Evolutionary conservation across 2,888 invertebrate species (phyloP).

Genomic region (Eremobia ochroleuca): DNA sequence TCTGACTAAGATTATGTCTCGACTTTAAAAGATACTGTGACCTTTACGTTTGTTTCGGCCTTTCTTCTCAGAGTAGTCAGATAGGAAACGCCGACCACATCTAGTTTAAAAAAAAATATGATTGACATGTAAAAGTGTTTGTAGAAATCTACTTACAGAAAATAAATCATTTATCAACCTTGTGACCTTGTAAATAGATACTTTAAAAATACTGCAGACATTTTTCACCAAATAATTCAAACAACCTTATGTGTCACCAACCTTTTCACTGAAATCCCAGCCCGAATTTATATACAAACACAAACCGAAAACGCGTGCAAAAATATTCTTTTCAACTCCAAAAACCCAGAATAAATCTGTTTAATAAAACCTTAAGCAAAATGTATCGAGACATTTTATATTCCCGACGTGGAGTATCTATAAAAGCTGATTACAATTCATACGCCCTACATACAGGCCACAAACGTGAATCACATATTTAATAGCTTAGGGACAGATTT

Average conservation of each 20-base stretch:
- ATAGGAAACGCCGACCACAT: too few relatives aligned
- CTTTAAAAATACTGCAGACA: neutral
- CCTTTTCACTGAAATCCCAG: constrained; percentile 16
- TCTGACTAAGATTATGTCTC: too few relatives aligned
- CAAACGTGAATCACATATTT: constrained; percentile 56
- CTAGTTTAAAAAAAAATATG: too few relatives aligned
- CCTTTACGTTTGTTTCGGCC: too few relatives aligned
- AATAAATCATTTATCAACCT: too few relatives aligned
- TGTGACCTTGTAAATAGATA: neutral
- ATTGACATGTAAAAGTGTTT: too few relatives aligned
- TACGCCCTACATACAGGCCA: constrained; percentile 53
- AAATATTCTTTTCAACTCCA: constrained; percentile 52
- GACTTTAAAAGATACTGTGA: too few relatives aligned
- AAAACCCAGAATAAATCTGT: constrained; percentile 60
- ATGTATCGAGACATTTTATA: constrained; percentile 60
- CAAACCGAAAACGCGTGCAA: constrained; percentile 30
- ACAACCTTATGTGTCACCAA: neutral
- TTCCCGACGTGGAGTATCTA: constrained; percentile 52
- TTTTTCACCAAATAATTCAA: neutral
- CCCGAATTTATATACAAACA: constrained; percentile 25
- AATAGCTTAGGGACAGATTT: constrained; percentile 37
- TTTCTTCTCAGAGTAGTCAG: too few relatives aligned
- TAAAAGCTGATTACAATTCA: constrained; percentile 66
- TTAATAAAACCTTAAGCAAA: constrained; percentile 55
- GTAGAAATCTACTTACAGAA: too few relatives aligned